Evolutionary conservation across 2,888 invertebrate genomes (phyloP).

Genomic region (Parascotia fuliginaria): DNA sequence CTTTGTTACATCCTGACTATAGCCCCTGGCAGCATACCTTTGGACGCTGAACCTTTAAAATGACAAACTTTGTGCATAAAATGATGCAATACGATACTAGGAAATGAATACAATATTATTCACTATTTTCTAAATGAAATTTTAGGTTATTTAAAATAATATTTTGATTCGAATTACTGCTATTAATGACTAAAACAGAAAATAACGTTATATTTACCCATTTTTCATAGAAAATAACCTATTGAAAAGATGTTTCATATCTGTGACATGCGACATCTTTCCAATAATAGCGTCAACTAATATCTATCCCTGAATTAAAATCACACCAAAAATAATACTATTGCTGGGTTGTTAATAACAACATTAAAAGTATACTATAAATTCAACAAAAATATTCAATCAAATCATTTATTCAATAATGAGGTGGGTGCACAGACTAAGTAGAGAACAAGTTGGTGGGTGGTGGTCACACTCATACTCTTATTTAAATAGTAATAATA

Average conservation of each 20-base stretch:
- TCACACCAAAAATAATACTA: background rate
- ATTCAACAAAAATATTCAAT: constrained; percentile 12
- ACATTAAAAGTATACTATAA: constrained; percentile 11
- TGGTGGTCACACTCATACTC: no score
- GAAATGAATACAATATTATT: background rate
- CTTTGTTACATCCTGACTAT: constrained; percentile 64
- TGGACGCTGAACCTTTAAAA: constrained; percentile 47
- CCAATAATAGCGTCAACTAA: constrained; percentile 10
- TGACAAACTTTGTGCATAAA: background rate
- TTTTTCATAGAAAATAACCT: constrained; percentile 81
- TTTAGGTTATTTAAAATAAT: no score
- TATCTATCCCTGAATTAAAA: constrained; percentile 6
- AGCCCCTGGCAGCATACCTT: constrained; percentile 60
- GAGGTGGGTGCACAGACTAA: no score
- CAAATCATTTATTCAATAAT: constrained; percentile 11
- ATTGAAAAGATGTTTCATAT: constrained; percentile 75
- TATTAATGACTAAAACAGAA: background rate
- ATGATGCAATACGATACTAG: constrained; percentile 35
- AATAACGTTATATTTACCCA: constrained; percentile 60
- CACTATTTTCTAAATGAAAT: no score
- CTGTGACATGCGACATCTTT: constrained; percentile 77
- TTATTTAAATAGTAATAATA: no score
- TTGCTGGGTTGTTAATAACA: background rate
- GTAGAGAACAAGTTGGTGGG: no score
- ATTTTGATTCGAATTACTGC: background rate